Base-by-base conservation (phyloP, 1,140 invertebrate species). In the Drosophila biarmipes region DNA sequence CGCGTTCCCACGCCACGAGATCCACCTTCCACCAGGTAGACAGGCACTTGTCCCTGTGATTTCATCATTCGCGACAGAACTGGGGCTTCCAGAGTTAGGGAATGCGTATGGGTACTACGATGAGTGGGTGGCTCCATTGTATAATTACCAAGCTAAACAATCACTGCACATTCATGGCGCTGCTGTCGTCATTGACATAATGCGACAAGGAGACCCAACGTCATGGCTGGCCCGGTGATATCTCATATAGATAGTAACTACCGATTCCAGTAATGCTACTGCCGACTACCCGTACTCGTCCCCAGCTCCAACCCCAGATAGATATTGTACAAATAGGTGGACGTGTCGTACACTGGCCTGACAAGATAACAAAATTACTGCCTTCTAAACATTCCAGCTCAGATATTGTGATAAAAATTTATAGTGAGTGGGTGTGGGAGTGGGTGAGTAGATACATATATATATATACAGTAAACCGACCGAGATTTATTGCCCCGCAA, bases 171-270 rank as follows among this genome's bases (percentile, higher is more conserved):
- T 76, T 87, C 78, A 79, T 79, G 71, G 51, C 43, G 38, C 51
- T 63, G 82, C 75, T 87, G 75, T 82, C 82, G 84, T 82, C 82
- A 87, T 89, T 87, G 82, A 84, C 84, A 87, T 87, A 87, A 89
- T 87, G 84, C 84, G 84, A 87, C 82, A 82, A 59, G 58, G 57
- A 43, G 55, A 63, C 45, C 58, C 77, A 79, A 85, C 80, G 75
- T 84, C 80, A 84, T 71, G 71, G 64, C 43, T 54, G 46, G 43
- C 51, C 38, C 46, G 34, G 21, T 34, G 45, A 54, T 69, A 69
- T 69, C 63, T 69, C 66, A 15, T n/a, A 78, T n/a, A 78, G 63
- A 80, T 85, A 80, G 63, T 49, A 42, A 62, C 35, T 49, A 48
- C 56, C 53, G 59, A 53, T 42, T 31, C 14, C n/a, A 27, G 46